Base-by-base conservation (phyloP, 2,797 vertebrate species). In the Gymnocypris eckloni region DNA sequence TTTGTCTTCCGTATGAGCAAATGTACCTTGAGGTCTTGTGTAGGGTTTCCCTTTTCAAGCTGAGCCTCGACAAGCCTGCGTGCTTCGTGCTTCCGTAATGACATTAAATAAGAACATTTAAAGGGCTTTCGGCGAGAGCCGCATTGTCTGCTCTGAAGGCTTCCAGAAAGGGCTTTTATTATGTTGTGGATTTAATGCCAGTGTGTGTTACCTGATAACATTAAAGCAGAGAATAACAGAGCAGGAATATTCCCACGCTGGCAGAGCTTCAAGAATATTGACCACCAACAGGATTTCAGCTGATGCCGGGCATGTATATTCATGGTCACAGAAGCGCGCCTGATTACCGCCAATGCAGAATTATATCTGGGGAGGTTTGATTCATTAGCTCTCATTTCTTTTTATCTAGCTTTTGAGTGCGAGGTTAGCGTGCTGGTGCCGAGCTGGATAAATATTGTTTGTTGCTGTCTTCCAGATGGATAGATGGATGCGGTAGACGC, bases 131-230 rank as follows among this genome's bases (percentile, higher is more conserved):
- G 90, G 91, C 91, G 92, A 93, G 92, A 93, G 93, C 90, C 48
- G 89, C 93, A 95, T 95, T 95, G 95, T 96, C 90, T 93, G 67
- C 91, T 87, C 89, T 90, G 92, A 93, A 95, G 93, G 93, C 94
- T 95, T 95, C 94, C 93, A 94, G 91, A 95, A 95, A 93, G 92
- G 92, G 91, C 93, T 94, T 95, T 95, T 94, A 94, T 95, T 94
- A 93, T 90, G 93, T 91, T 75, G 93, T 92, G 94, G 95, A 95
- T 95, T 95, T 95, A 95, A 96, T 93, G 93, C 94, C 93, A 94
- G 95, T 95, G 95, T 96, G 95, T 93, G 94, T 95, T 94, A 95
- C 94, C 94, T 94, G 96, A 96, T 96, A 96, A 96, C 94, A 94
- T 95, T 95, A 95, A 94, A 92, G 92, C 92, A 91, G 90, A 90